phyloP scores from a whole-genome alignment of 2,113 vertebrate genomes.

The Indri indri region DNA sequence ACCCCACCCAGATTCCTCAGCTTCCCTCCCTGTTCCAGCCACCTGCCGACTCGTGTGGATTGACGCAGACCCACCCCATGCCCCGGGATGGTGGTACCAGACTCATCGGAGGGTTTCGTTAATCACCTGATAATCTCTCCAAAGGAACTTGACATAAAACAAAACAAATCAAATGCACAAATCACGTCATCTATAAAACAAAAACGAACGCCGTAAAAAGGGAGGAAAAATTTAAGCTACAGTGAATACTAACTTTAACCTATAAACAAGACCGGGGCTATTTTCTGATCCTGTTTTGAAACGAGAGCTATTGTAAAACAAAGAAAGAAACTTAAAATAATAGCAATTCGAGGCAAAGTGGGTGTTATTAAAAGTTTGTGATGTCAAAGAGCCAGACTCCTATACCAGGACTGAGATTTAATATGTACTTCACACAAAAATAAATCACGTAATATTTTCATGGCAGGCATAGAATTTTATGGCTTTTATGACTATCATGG shows the following conservation, averaged over 20 bases:
- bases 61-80: background rate
- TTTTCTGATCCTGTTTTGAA: slow-evolving; percentile 51
- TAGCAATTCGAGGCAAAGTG: slow-evolving; percentile 72
- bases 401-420: slow-evolving; percentile 76
- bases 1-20: fast-evolving
- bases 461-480: slow-evolving; percentile 87
- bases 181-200: slow-evolving; percentile 79
- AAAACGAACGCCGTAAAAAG: slow-evolving; percentile 75
- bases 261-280: slow-evolving; percentile 76
- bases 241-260: slow-evolving; percentile 76
- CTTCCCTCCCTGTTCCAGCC: background rate
- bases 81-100: background rate
- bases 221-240: slow-evolving; percentile 73
- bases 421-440: slow-evolving; percentile 82
- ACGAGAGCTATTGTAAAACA: slow-evolving; percentile 72
- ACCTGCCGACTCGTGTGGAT: background rate
- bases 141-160: slow-evolving; percentile 52
- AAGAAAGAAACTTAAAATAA: slow-evolving; percentile 77
- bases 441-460: slow-evolving; percentile 87
- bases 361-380: slow-evolving; percentile 78
- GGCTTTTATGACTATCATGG: slow-evolving; percentile 86
- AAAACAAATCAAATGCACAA: slow-evolving; percentile 53
- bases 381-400: slow-evolving; percentile 79
- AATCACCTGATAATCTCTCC: slow-evolving; percentile 43
- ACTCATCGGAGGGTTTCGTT: background rate